These are phyloP conservation scores for Geotrupes spiniger DNA, from an alignment of 2,888 invertebrate species.

Conservation along the genomic window DNA sequence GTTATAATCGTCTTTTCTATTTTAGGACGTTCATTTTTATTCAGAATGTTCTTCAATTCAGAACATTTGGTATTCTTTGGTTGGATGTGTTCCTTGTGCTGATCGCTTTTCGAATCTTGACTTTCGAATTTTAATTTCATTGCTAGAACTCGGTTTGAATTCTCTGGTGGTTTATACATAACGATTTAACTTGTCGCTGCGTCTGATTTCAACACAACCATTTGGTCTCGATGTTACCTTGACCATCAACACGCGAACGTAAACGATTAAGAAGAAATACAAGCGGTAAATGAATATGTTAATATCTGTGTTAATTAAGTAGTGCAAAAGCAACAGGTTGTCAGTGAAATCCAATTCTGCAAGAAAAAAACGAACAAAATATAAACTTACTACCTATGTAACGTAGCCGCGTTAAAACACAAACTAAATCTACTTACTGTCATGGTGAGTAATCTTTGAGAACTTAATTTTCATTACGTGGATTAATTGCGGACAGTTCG, in stretches of 20 bases:
- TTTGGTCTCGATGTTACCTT: background rate
- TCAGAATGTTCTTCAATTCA: background rate
- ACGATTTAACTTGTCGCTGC: slow-evolving; percentile 11
- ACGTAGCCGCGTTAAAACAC: too few relatives aligned
- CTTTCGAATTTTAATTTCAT: slow-evolving; percentile 64
- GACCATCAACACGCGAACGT: background rate
- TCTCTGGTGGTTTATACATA: slow-evolving; percentile 49
- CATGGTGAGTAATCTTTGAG: slow-evolving; percentile 9
- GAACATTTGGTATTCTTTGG: slow-evolving; percentile 9
- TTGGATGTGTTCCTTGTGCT: background rate
- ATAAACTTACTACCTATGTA: slow-evolving; percentile 2
- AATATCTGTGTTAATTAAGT: slow-evolving; percentile 14
- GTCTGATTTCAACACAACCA: background rate
- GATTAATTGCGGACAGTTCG: slow-evolving; percentile 4
- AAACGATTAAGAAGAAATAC: too few relatives aligned
- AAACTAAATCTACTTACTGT: slow-evolving; percentile 16
- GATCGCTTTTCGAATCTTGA: slow-evolving; percentile 25
- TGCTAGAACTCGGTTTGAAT: slow-evolving; percentile 57
- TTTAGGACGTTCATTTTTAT: background rate
- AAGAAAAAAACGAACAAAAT: slow-evolving; percentile 11
- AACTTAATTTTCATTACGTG: slow-evolving; percentile 5
- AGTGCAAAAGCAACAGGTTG: slow-evolving; percentile 22
- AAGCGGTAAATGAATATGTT: slow-evolving; percentile 5
- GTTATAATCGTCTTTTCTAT: slow-evolving; percentile 2
- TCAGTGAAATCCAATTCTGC: slow-evolving; percentile 17